Base-by-base conservation (phyloP, 2,113 vertebrate species). In the Lepus timidus region DNA sequence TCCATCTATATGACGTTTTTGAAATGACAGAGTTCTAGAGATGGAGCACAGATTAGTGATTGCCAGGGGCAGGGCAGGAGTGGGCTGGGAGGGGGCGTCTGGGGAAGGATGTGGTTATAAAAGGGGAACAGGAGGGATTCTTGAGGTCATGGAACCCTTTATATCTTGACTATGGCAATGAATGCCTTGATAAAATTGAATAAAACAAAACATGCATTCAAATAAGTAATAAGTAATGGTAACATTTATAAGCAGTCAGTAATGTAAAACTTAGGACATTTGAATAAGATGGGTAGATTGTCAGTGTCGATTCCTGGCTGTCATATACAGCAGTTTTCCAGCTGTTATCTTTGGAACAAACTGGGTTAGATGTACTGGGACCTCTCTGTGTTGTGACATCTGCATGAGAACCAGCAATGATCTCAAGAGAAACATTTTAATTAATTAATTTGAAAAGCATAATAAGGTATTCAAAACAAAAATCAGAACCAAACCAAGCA, bases 401-500 rank as follows among this genome's bases (percentile, higher is more conserved):
- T 58, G 49, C 13, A 3, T 55, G 3, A 39, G 44, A 73, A 65
- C 79, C 68, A 88, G 62, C 12, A 22, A 6, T 86, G 19, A 91
- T 81, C 70, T 80, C 64, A 85, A 85, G 64, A 76, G 73, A 52
- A 68, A 82, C 93, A 49, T 10, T 80, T 52, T 79, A 74, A 44
- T 49, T 36, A 12, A 61, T 82, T 64, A 51, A 84, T 73, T 91
- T 49, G 17, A 89, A 91, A 90, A 85, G 29, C 52, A 33, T 55
- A 68, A 16, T 62, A 85, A 84, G 70, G 25, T 4, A 70, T 78
- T 91, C 71, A 81, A 81, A 95, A 74, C 52, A 64, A 65, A 83
- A 78, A n/a, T 78, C 71, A 70, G 68, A 76, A 67, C 14, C 10
- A 81, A 74, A 70, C 12, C 31, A 90, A 75, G 39, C 31, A 52